Base-by-base conservation (phyloP, 2,797 vertebrate genomes). In the Pseudochirops corinnae region DNA sequence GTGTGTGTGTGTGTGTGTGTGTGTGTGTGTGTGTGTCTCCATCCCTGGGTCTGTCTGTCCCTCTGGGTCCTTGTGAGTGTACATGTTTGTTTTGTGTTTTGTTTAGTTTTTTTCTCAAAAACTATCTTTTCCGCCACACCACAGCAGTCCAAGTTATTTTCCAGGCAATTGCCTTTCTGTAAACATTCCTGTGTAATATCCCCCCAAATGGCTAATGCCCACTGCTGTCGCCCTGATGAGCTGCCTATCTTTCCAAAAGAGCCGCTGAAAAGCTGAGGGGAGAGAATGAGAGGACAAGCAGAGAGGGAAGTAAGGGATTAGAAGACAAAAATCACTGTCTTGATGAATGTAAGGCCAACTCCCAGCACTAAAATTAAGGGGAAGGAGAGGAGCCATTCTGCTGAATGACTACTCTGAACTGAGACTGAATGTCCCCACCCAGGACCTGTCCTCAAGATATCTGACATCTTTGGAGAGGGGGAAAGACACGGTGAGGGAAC, bases 81-180 rank as follows among this genome's bases (percentile, higher is more conserved):
- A 11, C 11, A 16, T 90, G 50, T 55, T 7, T 29, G 50, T 29
- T 26, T 53, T 11, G 53, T 55, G 53, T 55, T 55, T 55, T 55
- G 53, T 55, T n/a, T 46, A 21, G 18, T 16, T 13, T 93, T 97
- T 94, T 97, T 97, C 97, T 95, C 97, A 95, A 96, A 96, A 97
- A 93, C 96, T 74, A 96, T 97, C 96, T 96, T 97, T 97, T 96
- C 98, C 91, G 21, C 98, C 93, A 95, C 53, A 96, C 96, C 97
- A 96, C 96, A 97, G 94, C 93, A 94, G 96, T 97, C 97, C 95
- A 96, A 97, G 97, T 97, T 97, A 98, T 98, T 98, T 98, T 98
- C 98, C 93, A 9, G 97, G 97, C 97, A 97, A 98, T 98, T 98
- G 97, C 96, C 96, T 98, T 98, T 96, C 97, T 98, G 97, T 98